Evolutionary conservation across 1,140 invertebrate species (phyloP), one percentile per base, ranked within the genome.

Genomic region (Radopholus similis): DNA sequence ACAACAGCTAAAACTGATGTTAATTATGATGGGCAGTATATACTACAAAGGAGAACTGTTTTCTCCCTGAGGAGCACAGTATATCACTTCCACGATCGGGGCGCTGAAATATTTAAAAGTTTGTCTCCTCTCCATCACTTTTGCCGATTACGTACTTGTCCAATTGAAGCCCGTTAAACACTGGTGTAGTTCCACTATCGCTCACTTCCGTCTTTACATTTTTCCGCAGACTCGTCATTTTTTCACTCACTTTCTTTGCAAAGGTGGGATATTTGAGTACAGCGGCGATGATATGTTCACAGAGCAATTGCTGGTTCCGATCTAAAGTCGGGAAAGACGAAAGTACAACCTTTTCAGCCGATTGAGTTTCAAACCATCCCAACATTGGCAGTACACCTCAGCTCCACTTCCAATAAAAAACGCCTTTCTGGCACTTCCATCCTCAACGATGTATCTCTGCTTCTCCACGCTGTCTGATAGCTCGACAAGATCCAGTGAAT

Each of bases 151-250:
- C 30, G 15, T 21, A 49, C 59, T 40, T 49, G 18, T 62, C 23
- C 18, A 62, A 62, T 62, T 62, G 59, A 23, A 62, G 59, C 35
- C 59, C 59, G 49, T 42, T 42, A 32, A 62, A 9, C 42, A 62
- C 21, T 49, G 38, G 34, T 34, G 59, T 21, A 21, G 59, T 18
- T 23, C 32, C 21, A 23, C 6, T 26, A 35, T 6, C 56, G 13
- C 13, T 34, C 18, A 5, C 4, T 28, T 59, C 26, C 49, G 40
- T 62, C 5, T 21, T 32, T 54, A 32, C 34, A 35, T 62, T 21
- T 26, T 32, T 32, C 15, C 37, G 32, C 49, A 28, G 59, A 23
- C 18, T 54, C n/a, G 30, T 54, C 18, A 62, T 34, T 9, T 42
- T 34, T 49, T 62, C 49, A 21, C 40, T 15, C 28, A 62, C 59